These are phyloP conservation scores for Nesometra sesokonis DNA, from an alignment of 35 echinoderm and acorn worm genomes.

Conservation along the genomic window DNA sequence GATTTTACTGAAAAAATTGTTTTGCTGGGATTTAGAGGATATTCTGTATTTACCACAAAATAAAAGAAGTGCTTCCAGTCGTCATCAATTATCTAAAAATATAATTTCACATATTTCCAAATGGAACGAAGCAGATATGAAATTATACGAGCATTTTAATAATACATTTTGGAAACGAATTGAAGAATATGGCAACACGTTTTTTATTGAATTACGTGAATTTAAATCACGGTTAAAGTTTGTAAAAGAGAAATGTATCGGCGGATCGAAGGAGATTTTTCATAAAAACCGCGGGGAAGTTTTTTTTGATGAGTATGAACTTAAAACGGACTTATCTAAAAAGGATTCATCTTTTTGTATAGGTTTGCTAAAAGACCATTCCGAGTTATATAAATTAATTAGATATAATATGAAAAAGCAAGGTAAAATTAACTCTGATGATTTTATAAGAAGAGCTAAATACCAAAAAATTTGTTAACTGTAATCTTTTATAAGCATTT, in stretches of 20 bases:
- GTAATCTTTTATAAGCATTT: too few relatives aligned
- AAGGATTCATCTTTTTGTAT: background rate
- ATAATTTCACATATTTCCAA: background rate
- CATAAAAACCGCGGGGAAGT: background rate
- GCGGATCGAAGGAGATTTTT: background rate
- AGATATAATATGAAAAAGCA: background rate
- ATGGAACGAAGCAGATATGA: conserved; percentile 50
- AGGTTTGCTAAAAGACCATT: background rate
- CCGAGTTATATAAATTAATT: background rate
- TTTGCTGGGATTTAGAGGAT: conserved; percentile 42
- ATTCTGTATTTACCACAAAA: conserved; percentile 42
- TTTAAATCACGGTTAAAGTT: background rate
- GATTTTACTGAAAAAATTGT: conserved; percentile 24
- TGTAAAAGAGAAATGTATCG: background rate
- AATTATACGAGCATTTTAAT: conserved; percentile 58
- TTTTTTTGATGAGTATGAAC: background rate
- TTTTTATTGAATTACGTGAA: conserved; percentile 21
- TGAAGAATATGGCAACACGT: conserved; percentile 35
- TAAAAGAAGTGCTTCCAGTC: background rate
- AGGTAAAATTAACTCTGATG: background rate
- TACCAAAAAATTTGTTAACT: too few relatives aligned
- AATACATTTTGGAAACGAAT: conserved; percentile 58
- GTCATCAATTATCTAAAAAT: background rate
- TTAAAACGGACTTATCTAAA: background rate
- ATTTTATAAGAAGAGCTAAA: too few relatives aligned